Evolutionary conservation across 2,888 invertebrate genomes (phyloP).

Genomic region (Nemotelus pantherinus): DNA sequence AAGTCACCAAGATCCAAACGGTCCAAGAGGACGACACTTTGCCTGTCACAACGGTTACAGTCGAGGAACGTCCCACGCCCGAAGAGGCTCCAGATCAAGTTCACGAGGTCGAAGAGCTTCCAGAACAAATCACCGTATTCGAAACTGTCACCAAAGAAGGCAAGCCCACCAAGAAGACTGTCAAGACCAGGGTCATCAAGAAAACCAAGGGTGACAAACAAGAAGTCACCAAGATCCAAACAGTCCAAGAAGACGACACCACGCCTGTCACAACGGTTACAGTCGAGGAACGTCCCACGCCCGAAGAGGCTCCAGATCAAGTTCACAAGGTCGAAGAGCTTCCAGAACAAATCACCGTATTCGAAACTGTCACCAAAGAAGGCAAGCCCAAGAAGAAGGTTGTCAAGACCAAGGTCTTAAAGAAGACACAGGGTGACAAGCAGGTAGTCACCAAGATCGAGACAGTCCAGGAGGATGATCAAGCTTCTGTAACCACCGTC

Average conservation of each 20-base stretch:
- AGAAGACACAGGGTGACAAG: constrained; percentile 62
- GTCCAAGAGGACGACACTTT: constrained; percentile 61
- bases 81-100: constrained; percentile 51
- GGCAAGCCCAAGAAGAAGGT: constrained; percentile 59
- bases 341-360: constrained; percentile 59
- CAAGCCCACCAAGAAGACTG: constrained; percentile 59
- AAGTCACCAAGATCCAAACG: constrained; percentile 62
- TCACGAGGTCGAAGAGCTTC: constrained; percentile 57
- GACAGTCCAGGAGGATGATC: constrained; percentile 59
- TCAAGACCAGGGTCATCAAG: constrained; percentile 57
- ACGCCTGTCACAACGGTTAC: constrained; percentile 59
- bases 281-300: constrained; percentile 51
- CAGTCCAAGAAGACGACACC: constrained; percentile 61
- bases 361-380: constrained; percentile 58
- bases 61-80: constrained; percentile 54
- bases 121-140: constrained; percentile 50
- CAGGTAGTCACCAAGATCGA: constrained; percentile 64
- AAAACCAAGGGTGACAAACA: constrained; percentile 58
- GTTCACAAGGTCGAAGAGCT: constrained; percentile 50
- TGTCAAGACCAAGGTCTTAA: constrained; percentile 62
- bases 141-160: constrained; percentile 57
- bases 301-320: not conserved
- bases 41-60: constrained; percentile 58
- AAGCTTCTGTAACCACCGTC: constrained; percentile 60
- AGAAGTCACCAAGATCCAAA: constrained; percentile 57